Evolutionary conservation across 2,888 invertebrate genomes (phyloP).

Genomic region (Napeogenes inachia): DNA sequence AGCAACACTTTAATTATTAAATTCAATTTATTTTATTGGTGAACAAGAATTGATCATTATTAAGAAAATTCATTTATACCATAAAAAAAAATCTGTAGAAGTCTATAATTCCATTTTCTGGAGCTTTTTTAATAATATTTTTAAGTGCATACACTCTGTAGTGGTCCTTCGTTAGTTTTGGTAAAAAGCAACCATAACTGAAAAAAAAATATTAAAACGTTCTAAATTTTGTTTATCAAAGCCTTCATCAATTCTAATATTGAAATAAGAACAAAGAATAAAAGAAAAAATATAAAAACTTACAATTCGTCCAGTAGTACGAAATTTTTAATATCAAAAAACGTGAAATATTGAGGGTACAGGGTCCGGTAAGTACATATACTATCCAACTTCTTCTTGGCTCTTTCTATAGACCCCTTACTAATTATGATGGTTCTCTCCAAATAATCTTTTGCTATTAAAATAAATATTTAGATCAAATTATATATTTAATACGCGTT

Average conservation of each 20-base stretch:
- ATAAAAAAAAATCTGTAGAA: constrained; percentile 31
- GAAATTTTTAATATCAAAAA: constrained; percentile 30
- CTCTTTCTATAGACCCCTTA: constrained; percentile 44
- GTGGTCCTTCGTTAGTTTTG: constrained; percentile 42
- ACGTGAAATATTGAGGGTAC: constrained; percentile 38
- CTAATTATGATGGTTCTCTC: constrained; percentile 37
- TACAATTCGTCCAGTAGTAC: constrained; percentile 9
- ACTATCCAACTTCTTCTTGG: constrained; percentile 44
- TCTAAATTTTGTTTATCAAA: neutral
- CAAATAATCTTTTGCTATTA: constrained; percentile 39
- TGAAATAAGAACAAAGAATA: neutral
- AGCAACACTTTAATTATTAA: no score
- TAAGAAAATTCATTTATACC: constrained; percentile 13
- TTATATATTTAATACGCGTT: no score
- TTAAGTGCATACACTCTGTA: constrained; percentile 30
- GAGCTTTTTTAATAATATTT: constrained; percentile 18
- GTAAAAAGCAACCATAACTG: constrained; percentile 33
- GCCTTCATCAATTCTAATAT: no score
- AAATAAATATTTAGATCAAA: neutral
- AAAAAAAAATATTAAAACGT: constrained; percentile 11
- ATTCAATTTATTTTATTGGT: neutral
- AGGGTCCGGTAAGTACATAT: constrained; percentile 42
- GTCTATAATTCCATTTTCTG: constrained; percentile 27
- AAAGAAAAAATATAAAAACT: constrained; percentile 7
- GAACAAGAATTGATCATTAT: no score